phyloP scores from a whole-genome alignment of 30 jellyfish, hydroid and myxozoan species.

The Pelagia noctiluca region DNA sequence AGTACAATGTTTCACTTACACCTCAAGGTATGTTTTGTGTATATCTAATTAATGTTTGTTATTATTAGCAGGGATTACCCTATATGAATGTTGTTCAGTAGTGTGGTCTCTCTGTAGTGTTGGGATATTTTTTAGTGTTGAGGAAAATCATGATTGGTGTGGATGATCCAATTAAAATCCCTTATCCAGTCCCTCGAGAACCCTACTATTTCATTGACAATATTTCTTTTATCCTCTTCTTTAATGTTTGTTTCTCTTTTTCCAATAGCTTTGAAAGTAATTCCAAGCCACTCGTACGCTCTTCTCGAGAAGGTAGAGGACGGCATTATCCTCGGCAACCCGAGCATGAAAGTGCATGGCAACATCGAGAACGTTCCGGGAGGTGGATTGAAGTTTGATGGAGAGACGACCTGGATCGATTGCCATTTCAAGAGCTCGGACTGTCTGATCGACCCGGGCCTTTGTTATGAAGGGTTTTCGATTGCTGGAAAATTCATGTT shows the following conservation, averaged over 20 bases:
- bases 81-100: not conserved
- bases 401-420: conserved; percentile 88
- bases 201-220: too few species aligned
- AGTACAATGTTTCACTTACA: conserved; percentile 70
- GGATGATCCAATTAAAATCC: too few species aligned
- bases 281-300: conserved; percentile 98
- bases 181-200: too few species aligned
- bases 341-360: conserved; percentile 84
- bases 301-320: conserved; percentile 82
- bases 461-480: conserved; percentile 89
- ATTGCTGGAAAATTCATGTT: conserved; percentile 85
- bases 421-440: conserved; percentile 80
- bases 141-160: too few species aligned
- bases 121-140: not conserved
- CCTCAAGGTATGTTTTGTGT: conserved; percentile 94
- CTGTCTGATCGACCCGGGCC: conserved; percentile 90
- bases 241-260: not conserved
- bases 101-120: not conserved
- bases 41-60: not conserved
- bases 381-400: conserved; percentile 87
- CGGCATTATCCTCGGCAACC: conserved; percentile 84
- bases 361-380: conserved; percentile 64
- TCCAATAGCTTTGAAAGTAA: conserved; percentile 74
- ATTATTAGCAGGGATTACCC: not conserved
- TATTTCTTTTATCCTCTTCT: too few species aligned